Conservation (phyloP, 2,888 invertebrate species). For the Halocaridina rubra region DNA sequence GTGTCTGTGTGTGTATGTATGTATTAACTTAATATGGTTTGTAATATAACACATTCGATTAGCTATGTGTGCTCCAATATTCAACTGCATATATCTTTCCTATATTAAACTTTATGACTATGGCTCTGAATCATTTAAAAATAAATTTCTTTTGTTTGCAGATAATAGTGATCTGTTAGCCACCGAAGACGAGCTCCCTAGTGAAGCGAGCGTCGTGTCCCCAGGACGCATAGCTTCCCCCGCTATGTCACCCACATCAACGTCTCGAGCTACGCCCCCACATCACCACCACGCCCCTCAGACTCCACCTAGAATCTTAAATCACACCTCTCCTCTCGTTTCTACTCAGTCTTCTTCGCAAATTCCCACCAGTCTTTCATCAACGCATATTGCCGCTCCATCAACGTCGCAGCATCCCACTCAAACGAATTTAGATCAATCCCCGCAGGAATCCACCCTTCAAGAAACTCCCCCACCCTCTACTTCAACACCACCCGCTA, state of each 20-base stretch:
- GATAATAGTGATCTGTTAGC: conserved; percentile 15
- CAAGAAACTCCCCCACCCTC: neutral
- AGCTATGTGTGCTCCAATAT: no score
- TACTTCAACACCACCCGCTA: neutral
- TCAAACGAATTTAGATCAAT: neutral
- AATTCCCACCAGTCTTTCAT: neutral
- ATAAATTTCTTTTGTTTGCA: neutral
- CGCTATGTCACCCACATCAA: conserved; percentile 58
- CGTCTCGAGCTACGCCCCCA: conserved; percentile 17
- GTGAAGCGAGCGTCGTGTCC: conserved; percentile 35
- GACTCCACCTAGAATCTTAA: conserved; percentile 9
- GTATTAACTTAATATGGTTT: neutral
- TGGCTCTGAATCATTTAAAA: neutral
- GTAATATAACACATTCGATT: no score
- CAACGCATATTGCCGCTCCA: neutral
- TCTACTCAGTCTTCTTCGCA: neutral
- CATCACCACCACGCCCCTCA: conserved; percentile 18
- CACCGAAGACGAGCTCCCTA: conserved; percentile 10
- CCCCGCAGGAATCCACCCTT: conserved; percentile 11
- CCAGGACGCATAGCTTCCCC: conserved; percentile 43
- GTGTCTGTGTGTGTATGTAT: conserved; percentile 30
- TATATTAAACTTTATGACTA: no score
- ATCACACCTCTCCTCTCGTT: neutral
- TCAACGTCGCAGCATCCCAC: neutral
- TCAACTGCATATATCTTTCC: no score